A percentile compares a stretch with the other conserved stretches of the same genome.
phyloP scores from a whole-genome alignment of 2,797 vertebrate genomes.

The Syndactyla subalaris region DNA sequence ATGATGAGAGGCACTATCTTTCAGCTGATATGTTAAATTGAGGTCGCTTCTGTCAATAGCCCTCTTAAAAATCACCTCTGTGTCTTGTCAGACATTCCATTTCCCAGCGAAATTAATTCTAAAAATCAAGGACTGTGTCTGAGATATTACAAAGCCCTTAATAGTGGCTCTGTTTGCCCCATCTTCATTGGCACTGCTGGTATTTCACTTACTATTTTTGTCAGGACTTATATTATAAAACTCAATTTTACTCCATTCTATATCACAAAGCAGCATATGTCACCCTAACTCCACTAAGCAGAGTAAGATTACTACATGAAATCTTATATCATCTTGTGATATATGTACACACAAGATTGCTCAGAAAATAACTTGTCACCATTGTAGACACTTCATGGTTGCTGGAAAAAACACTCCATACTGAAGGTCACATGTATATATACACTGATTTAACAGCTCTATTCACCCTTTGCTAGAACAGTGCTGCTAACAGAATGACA shows the following conservation, averaged over 20 bases:
- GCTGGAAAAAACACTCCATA: neutral
- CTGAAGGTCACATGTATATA: slow-evolving; percentile 44
- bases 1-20: slow-evolving; percentile 26
- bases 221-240: slow-evolving; percentile 50
- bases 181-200: neutral
- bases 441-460: slow-evolving; percentile 9
- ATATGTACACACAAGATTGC: slow-evolving; percentile 53
- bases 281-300: slow-evolving; percentile 34
- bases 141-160: slow-evolving; percentile 29
- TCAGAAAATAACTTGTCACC: slow-evolving; percentile 59
- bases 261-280: slow-evolving; percentile 62
- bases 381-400: slow-evolving; percentile 48
- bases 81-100: slow-evolving; percentile 57
- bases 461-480: neutral
- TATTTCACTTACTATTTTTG: slow-evolving; percentile 53
- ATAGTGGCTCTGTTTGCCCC: slow-evolving; percentile 1
- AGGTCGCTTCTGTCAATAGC: slow-evolving; percentile 48
- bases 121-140: slow-evolving; percentile 58
- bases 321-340: slow-evolving; percentile 52
- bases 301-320: slow-evolving; percentile 44
- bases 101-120: slow-evolving; percentile 57
- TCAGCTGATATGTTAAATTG: slow-evolving; percentile 57
- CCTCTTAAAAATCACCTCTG: slow-evolving; percentile 57
- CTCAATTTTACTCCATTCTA: slow-evolving; percentile 46
- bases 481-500: neutral